Conservation (phyloP, 2,888 invertebrate species). For the Netelia inedita region DNA sequence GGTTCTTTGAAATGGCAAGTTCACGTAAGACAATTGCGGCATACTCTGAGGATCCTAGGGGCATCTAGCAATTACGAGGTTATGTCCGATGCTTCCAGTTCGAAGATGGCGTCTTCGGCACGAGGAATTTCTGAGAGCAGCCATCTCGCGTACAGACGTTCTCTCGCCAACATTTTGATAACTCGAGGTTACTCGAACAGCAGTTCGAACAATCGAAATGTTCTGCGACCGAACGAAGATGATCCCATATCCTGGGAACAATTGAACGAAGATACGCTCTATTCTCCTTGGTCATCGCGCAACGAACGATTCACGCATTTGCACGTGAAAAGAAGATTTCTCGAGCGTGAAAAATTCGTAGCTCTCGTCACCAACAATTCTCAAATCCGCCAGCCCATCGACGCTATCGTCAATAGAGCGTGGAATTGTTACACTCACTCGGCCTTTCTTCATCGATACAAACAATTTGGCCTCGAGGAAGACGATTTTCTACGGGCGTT, state of each 20-base stretch:
- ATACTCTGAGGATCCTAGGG: slow-evolving; percentile 76
- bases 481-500: slow-evolving; percentile 86
- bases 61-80: slow-evolving; percentile 47
- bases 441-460: slow-evolving; percentile 86
- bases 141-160: slow-evolving; percentile 64
- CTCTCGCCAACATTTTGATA: slow-evolving; percentile 84
- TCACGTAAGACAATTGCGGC: slow-evolving; percentile 80
- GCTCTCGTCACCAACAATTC: slow-evolving; percentile 85
- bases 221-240: slow-evolving; percentile 67
- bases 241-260: slow-evolving; percentile 76
- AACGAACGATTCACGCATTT: slow-evolving; percentile 81
- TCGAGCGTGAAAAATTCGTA: slow-evolving; percentile 84
- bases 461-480: slow-evolving; percentile 85
- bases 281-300: slow-evolving; percentile 83
- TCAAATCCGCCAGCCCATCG: slow-evolving; percentile 82
- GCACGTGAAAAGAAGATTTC: slow-evolving; percentile 83
- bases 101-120: not conserved
- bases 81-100: slow-evolving; percentile 16
- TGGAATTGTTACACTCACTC: slow-evolving; percentile 85
- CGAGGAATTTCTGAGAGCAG: slow-evolving; percentile 23
- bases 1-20: slow-evolving; percentile 82
- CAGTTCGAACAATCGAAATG: slow-evolving; percentile 13
- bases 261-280: slow-evolving; percentile 81
- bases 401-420: slow-evolving; percentile 84
- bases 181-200: slow-evolving; percentile 80